Evolutionary conservation across 2,888 invertebrate genomes (phyloP), one percentile per base, ranked within the genome.

Genomic region (Pterostichus niger): DNA sequence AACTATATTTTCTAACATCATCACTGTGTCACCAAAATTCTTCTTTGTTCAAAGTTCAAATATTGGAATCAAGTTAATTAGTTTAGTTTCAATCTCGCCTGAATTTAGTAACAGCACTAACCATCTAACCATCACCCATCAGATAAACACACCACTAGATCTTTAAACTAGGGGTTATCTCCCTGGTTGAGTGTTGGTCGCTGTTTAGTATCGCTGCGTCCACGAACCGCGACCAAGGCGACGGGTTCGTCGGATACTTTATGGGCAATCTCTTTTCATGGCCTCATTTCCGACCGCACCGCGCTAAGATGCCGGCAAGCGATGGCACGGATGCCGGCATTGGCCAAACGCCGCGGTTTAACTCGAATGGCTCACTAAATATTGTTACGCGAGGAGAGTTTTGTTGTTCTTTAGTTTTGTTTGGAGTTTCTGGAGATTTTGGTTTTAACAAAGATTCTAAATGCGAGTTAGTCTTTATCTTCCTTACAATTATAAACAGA

Each of bases 211-310:
- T 10, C n/a, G 33, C n/a, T 35, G 64, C 35, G 64, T 64, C 35
- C 64, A 59, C 68, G 68, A 40, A 6, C 71, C n/a, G 9, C 46
- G 44, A 46, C 44, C 44, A 71, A 9, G 44, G 40, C 71, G 44
- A 24, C 44, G 17, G 40, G 13, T 49, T 0, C n/a, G 46, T 35
- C 52, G 54, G 81, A 56, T 81, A 54, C 54, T 81, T 81, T 81
- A 81, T 73, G 73, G 71, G 56, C 81, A 73, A 81, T 81, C 81
- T 81, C 81, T 81, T 81, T 81, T 81, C 81, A 81, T 81, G 81
- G 71, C 73, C 81, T 56, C 73, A 81, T 81, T 81, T 73, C 81
- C 81, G 81, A 81, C 81, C 81, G 81, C 81, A 44, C 17, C 9
- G 40, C 35, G 35, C 35, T 64, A 68, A 68, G 68, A 80, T 80